Evolutionary conservation across 2,888 invertebrate species (phyloP).

Genomic region (Nephrocerus scutellatus): DNA sequence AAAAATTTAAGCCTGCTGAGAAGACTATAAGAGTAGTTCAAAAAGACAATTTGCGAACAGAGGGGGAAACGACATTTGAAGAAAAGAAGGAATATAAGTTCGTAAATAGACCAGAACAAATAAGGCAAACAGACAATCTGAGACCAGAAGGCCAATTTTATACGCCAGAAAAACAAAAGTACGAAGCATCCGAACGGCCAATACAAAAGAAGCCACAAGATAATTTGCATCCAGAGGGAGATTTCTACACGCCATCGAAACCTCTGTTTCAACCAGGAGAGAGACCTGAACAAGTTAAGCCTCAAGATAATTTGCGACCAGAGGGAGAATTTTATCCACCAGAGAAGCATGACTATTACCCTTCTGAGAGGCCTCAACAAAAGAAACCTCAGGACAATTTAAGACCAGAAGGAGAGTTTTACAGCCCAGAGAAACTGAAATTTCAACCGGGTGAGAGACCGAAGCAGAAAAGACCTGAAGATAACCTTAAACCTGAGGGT

Average conservation of each 20-base stretch:
- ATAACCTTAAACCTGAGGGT: too few relatives aligned
- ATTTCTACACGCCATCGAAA: slow-evolving; percentile 47
- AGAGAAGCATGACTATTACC: too few relatives aligned
- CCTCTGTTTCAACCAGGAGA: slow-evolving; percentile 19
- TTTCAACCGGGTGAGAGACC: too few relatives aligned
- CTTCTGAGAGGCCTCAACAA: too few relatives aligned
- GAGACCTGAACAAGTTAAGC: slow-evolving; percentile 32
- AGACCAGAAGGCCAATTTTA: slow-evolving; percentile 52
- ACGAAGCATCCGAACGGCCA: too few relatives aligned
- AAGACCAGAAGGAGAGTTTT: too few relatives aligned
- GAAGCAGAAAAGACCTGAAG: too few relatives aligned
- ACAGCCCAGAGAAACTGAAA: too few relatives aligned
- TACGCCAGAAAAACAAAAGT: slow-evolving; percentile 30
- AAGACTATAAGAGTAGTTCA: slow-evolving; percentile 49
- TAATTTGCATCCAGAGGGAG: slow-evolving; percentile 49
- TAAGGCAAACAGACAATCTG: slow-evolving; percentile 46
- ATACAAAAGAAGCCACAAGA: too few relatives aligned
- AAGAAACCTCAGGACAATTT: too few relatives aligned
- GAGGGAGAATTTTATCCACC: too few relatives aligned
- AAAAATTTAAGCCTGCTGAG: slow-evolving; percentile 52
- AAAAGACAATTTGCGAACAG: slow-evolving; percentile 52
- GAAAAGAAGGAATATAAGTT: slow-evolving; percentile 47
- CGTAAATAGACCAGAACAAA: slow-evolving; percentile 48
- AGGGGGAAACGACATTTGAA: slow-evolving; percentile 52
- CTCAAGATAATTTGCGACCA: too few relatives aligned